These are phyloP conservation scores for Oenanthe melanoleuca DNA, from an alignment of 2,113 vertebrate species.

Conservation along the genomic window DNA sequence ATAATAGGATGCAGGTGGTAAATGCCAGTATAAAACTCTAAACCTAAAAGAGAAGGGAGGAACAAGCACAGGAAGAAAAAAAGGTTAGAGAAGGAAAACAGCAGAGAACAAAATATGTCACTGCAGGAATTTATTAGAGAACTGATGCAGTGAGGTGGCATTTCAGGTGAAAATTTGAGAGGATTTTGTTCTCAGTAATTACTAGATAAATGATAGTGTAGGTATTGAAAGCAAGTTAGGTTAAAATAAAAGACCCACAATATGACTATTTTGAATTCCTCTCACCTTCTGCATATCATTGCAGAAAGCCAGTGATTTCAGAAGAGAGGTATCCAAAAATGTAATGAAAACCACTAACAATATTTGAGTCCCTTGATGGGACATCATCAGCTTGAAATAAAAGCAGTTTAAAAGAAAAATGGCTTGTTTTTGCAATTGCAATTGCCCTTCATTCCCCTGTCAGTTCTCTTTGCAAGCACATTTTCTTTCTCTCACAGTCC, in stretches of 20 bases:
- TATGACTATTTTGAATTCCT: neutral
- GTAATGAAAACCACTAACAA: conserved; percentile 30
- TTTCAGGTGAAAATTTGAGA: conserved; percentile 11
- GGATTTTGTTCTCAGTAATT: conserved; percentile 27
- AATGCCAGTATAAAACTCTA: neutral
- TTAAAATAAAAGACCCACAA: conserved; percentile 15
- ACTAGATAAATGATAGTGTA: neutral
- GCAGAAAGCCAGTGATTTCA: conserved; percentile 30
- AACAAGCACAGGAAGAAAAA: neutral
- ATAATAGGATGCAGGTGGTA: neutral
- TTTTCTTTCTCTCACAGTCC: neutral
- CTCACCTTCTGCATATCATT: neutral
- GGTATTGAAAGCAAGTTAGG: conserved; percentile 7
- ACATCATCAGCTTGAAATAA: conserved; percentile 23
- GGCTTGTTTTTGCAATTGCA: neutral
- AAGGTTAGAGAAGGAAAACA: neutral
- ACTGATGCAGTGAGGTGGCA: neutral
- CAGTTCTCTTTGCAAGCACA: neutral
- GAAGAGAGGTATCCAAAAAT: conserved; percentile 6
- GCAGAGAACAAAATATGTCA: neutral
- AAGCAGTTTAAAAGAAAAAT: conserved; percentile 14
- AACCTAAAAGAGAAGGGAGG: neutral
- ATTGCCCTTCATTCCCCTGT: neutral
- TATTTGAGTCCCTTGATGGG: neutral
- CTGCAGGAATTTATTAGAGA: conserved; percentile 1